A percentile compares a stretch with the other conserved stretches of the same genome.
Conservation (phyloP, 2,113 vertebrate species). For the Calyptommatus sinebrachiatus region DNA sequence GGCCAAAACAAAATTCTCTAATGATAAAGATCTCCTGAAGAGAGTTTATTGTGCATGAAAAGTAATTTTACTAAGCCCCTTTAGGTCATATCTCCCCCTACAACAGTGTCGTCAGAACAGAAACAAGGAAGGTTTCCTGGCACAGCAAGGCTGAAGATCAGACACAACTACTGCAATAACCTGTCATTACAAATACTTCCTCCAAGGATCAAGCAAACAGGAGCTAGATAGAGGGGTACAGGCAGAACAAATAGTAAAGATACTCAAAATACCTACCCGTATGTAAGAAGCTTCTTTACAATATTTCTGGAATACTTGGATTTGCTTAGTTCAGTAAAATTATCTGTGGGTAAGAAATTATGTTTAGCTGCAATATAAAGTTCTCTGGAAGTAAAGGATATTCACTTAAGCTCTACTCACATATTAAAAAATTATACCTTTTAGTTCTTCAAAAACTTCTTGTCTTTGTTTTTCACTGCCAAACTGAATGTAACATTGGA, state of each 20-base stretch:
- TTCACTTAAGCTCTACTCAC: too few relatives aligned
- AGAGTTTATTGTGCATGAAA: not conserved
- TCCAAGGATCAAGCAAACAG: too few relatives aligned
- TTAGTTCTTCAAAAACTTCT: conserved; percentile 84
- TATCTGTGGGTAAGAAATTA: conserved; percentile 69
- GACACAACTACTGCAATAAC: not conserved
- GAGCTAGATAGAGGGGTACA: not conserved
- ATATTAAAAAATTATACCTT: conserved; percentile 72
- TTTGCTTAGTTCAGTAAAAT: conserved; percentile 85
- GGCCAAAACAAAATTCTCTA: not conserved
- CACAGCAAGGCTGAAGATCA: not conserved
- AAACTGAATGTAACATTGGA: conserved; percentile 92
- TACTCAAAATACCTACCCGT: conserved; percentile 80
- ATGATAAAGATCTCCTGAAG: not conserved
- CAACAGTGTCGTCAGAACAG: too few relatives aligned
- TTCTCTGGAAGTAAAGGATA: not conserved
- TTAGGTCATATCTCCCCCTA: not conserved
- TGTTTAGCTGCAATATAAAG: not conserved
- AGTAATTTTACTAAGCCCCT: not conserved
- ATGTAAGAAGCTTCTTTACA: conserved; percentile 95
- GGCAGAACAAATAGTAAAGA: not conserved
- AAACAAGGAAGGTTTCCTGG: not conserved
- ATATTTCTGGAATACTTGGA: conserved; percentile 92
- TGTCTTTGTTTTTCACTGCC: conserved; percentile 83
- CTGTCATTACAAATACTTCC: not conserved